These are phyloP conservation scores for Meiosimyza platycephala DNA, from an alignment of 2,888 invertebrate genomes.

Conservation along the genomic window DNA sequence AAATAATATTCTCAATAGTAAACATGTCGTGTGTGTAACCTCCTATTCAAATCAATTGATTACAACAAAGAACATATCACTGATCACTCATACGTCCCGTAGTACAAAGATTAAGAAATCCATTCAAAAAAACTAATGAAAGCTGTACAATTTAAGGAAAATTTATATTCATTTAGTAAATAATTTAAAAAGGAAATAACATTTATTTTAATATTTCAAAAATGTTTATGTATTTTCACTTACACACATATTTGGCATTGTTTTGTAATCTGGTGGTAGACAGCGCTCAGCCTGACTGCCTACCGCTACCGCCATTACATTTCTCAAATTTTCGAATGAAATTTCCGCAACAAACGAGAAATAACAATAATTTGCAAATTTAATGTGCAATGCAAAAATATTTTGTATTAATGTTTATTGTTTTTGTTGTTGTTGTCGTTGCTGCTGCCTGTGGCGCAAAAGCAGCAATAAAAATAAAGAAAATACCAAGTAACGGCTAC, in stretches of 20 bases:
- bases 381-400: constrained; percentile 40
- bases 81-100: constrained; percentile 7
- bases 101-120: neutral
- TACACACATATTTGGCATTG: no score
- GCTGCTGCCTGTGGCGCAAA: neutral
- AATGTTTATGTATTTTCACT: no score
- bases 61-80: neutral
- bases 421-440: constrained; percentile 26
- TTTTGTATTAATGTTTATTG: constrained; percentile 26
- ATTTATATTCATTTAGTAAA: neutral
- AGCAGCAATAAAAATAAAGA: neutral
- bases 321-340: neutral
- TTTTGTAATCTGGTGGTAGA: no score
- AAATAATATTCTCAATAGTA: no score
- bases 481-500: no score
- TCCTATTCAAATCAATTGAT: neutral
- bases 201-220: no score
- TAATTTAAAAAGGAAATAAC: no score
- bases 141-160: neutral
- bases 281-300: neutral
- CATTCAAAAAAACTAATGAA: neutral
- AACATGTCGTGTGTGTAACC: no score
- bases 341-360: constrained; percentile 28
- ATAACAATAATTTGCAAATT: constrained; percentile 42
- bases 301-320: neutral